These are phyloP conservation scores for Halcyon senegalensis DNA, from an alignment of 2,113 vertebrate species.

Conservation along the genomic window DNA sequence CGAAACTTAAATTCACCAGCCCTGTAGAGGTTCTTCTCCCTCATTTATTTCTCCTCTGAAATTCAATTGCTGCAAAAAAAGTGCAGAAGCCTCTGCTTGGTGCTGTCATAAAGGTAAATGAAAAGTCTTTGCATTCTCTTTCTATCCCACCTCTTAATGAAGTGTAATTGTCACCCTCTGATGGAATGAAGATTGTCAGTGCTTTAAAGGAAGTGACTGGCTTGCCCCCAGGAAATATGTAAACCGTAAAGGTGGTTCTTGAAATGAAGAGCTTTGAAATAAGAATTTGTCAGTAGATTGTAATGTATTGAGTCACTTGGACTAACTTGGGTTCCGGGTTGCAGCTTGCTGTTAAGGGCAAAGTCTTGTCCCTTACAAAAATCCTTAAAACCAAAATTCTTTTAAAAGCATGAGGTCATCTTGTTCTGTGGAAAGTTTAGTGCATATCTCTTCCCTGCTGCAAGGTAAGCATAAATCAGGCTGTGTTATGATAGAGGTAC, in stretches of 20 bases:
- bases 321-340: neutral
- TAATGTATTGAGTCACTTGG: conserved; percentile 6
- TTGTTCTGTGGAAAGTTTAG: conserved; percentile 1
- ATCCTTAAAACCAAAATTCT: neutral
- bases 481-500: conserved; percentile 45
- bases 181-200: neutral
- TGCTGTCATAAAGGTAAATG: neutral
- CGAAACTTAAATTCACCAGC: neutral
- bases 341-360: neutral
- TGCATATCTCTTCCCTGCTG: neutral
- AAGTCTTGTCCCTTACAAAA: neutral
- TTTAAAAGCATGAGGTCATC: conserved; percentile 20
- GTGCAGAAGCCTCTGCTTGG: neutral
- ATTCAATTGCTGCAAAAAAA: neutral
- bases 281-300: neutral
- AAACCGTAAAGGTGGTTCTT: neutral
- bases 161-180: neutral
- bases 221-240: neutral
- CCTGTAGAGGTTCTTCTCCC: neutral
- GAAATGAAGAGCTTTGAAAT: conserved; percentile 7
- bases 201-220: neutral
- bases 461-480: conserved; percentile 49
- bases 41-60: neutral
- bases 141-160: neutral
- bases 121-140: neutral